These are phyloP conservation scores for Hylaeus volcanicus DNA, from an alignment of 1,140 invertebrate genomes.

Conservation along the genomic window DNA sequence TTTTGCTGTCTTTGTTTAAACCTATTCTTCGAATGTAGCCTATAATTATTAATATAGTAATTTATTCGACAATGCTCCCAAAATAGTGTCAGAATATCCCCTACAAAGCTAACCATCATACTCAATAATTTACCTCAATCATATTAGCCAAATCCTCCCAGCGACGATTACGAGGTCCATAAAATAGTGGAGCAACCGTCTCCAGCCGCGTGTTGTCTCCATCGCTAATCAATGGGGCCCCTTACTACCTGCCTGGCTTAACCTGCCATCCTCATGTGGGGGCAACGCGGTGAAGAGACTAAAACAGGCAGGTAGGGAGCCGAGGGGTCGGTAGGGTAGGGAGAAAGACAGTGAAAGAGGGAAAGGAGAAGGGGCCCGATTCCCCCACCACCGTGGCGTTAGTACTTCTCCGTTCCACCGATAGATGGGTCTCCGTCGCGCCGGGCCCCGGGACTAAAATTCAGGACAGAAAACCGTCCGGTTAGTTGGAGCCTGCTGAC, in stretches of 20 bases:
- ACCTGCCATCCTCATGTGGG: slow-evolving; percentile 32
- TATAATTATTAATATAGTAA: no score
- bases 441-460: slow-evolving; percentile 62
- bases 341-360: slow-evolving; percentile 5
- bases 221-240: slow-evolving; percentile 45
- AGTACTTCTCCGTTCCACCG: neutral
- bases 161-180: slow-evolving; percentile 1
- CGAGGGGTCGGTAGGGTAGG: neutral
- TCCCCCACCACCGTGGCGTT: neutral
- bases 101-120: no score
- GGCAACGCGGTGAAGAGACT: slow-evolving; percentile 38
- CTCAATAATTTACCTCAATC: no score
- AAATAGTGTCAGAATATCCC: no score
- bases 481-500: slow-evolving; percentile 56
- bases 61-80: no score
- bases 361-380: slow-evolving; percentile 30
- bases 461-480: slow-evolving; percentile 71
- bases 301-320: slow-evolving; percentile 39
- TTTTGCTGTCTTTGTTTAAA: no score
- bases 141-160: neutral
- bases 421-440: neutral
- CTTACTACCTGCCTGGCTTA: slow-evolving; percentile 40
- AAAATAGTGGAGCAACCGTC: slow-evolving; percentile 21
- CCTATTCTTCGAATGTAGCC: no score
- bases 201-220: slow-evolving; percentile 7